Evolutionary conservation across 2,113 vertebrate genomes (phyloP).

Genomic region (Zosterops lateralis): DNA sequence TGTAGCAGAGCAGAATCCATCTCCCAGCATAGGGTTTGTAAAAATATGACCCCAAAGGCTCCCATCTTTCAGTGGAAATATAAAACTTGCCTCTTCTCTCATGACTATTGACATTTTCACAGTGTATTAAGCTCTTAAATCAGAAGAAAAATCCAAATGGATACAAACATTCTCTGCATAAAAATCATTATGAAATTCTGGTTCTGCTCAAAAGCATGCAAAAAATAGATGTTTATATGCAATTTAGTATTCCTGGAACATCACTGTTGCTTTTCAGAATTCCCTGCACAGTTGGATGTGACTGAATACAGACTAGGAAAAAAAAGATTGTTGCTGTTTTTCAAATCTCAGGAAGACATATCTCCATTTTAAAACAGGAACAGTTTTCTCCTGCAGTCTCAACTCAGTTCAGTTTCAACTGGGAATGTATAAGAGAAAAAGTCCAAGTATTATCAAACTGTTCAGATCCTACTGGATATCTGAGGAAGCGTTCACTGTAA

Average conservation of each 20-base stretch:
- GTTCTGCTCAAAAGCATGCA: background rate
- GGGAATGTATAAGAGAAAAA: too few relatives aligned
- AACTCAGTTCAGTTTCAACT: too few relatives aligned
- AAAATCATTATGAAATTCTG: conserved; percentile 11
- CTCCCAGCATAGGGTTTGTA: background rate
- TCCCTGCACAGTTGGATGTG: background rate
- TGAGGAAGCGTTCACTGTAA: too few relatives aligned
- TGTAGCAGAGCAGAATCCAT: background rate
- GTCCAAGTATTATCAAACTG: too few relatives aligned
- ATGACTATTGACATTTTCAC: background rate
- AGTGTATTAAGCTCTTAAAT: conserved; percentile 38
- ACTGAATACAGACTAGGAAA: background rate
- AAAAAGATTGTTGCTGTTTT: background rate
- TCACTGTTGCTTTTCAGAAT: background rate
- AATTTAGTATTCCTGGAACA: background rate
- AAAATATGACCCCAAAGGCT: conserved; percentile 1
- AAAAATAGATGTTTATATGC: background rate
- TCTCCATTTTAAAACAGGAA: background rate
- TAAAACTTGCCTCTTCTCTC: conserved; percentile 34
- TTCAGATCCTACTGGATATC: too few relatives aligned
- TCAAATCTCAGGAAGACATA: background rate
- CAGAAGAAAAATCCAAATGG: conserved; percentile 10
- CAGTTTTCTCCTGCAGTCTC: background rate
- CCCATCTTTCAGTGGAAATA: conserved; percentile 28
- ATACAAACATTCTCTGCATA: background rate